A percentile compares a stretch with the other conserved stretches of the same genome.
Evolutionary conservation across 2,113 vertebrate species (phyloP).

Genomic region (Lucifuga dentata): DNA sequence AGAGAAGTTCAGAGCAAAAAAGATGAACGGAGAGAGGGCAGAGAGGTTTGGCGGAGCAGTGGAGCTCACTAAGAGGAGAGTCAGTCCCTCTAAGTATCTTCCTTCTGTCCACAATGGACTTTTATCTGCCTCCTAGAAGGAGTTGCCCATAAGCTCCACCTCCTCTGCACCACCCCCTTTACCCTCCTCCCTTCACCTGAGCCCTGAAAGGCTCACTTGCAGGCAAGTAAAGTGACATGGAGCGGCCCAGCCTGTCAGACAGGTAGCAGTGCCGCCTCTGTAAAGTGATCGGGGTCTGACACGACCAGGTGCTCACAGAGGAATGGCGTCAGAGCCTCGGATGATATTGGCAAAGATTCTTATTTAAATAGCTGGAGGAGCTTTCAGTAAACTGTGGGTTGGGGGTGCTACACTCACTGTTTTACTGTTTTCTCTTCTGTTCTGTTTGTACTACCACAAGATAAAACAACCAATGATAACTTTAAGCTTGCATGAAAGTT

Average conservation of each 20-base stretch:
- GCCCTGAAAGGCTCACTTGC: slow-evolving; percentile 26
- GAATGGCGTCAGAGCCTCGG: slow-evolving; percentile 31
- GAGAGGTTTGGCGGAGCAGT: slow-evolving; percentile 65
- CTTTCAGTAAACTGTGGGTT: slow-evolving; percentile 6
- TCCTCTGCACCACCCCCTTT: slow-evolving; percentile 31
- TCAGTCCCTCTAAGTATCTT: slow-evolving; percentile 79
- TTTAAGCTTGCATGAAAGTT: neutral
- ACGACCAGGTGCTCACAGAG: slow-evolving; percentile 66
- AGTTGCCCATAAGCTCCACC: slow-evolving; percentile 46
- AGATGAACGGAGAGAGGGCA: slow-evolving; percentile 46
- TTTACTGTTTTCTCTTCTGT: neutral
- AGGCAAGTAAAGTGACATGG: slow-evolving; percentile 31
- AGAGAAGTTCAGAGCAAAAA: neutral
- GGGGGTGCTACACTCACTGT: neutral
- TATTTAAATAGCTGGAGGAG: slow-evolving; percentile 9
- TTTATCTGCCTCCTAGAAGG: slow-evolving; percentile 69
- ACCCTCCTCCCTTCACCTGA: slow-evolving; percentile 48
- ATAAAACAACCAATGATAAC: neutral
- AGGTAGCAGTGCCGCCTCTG: slow-evolving; percentile 58
- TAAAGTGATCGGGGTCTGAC: slow-evolving; percentile 53
- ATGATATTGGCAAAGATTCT: slow-evolving; percentile 23
- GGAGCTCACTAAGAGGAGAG: slow-evolving; percentile 80
- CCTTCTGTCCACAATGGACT: slow-evolving; percentile 2
- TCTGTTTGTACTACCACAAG: neutral
- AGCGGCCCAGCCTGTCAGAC: slow-evolving; percentile 64